Evolutionary conservation across 2,888 invertebrate species (phyloP), one percentile per base, ranked within the genome.

Genomic region (Antheraea yamamai): DNA sequence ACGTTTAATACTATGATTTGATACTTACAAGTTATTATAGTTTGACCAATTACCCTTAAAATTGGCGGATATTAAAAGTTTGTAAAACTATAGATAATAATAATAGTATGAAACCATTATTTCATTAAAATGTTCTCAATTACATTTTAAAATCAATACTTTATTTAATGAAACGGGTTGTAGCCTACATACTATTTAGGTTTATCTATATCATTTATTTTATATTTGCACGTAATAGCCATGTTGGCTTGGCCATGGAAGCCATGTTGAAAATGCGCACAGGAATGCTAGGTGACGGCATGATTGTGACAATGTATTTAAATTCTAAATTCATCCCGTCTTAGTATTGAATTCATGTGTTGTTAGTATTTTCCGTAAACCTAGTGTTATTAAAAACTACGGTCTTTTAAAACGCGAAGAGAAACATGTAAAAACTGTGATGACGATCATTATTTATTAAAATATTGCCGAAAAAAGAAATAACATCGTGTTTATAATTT

Each of bases 1-100:
- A 82, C 79, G 80, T 82, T 84, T 85, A 87, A 88, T 87, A 87
- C 87, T 90, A 88, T 81, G 76, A 83, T 87, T 87, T 88, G 86
- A 84, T 87, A 85, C 85, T 81, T 85, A 82, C 76, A 81, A 79
- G 79, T 81, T 81, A 80, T 78, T 58, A 77, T 79, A 80, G 74
- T 80, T 79, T 78, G 77, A 80, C 76, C 74, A 76, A 80, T 76
- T 72, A 39, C n/a, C 14, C n/a, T 39, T 35, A 18, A 35, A 18
- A 39, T 18, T 39, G 70, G 70, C 39, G 8, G 70, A 70, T 1
- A 39, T n/a, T 39, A 20, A 39, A 70, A 20, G 2, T 6, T 6
- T 4, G 6, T 30, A 23, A n/a, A 61, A 58, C 16, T 35, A 30
- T 30, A 18, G 14, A 35, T 30, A 6, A 64, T n/a, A 4, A 30